Evolutionary conservation across 2,113 vertebrate genomes (phyloP), one percentile per base, ranked within the genome.

Genomic region (Narcine bancroftii): DNA sequence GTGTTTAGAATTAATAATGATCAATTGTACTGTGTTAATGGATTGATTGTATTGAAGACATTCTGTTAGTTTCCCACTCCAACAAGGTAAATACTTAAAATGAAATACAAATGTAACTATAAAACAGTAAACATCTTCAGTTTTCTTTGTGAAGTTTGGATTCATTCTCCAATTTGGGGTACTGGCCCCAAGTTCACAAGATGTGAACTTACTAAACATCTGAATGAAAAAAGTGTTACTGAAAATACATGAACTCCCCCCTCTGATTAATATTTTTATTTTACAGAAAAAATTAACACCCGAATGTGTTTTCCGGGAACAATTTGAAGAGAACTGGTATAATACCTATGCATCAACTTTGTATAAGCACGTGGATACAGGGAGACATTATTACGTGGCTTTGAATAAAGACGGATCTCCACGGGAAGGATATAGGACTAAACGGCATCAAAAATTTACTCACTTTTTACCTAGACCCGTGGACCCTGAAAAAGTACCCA

Each of bases 321-420:
- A 99, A 95, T 99, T 99, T 94, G 98, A 99, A 95, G 98, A 99
- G 96, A 99, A 99, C 95, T 99, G 98, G 98, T 99, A 99, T 96
- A 99, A 99, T 96, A 99, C 99, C 0, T 99, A 99, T 60, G 97
- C 99, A 69, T 99, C 99, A 0, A 99, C 98, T 2, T 96, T 98
- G 73, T 99, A 99, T 96, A 98, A 98, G 94, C 98, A 99, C 92
- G 94, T 94, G 0, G 98, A 99, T 95, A 98, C 98, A 0, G 98
- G 97, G 89, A 96, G 98, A 94, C 98, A 97, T 89, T 99, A 98
- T 96, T 99, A 99, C 45, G 97, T 99, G 95, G 99, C 98, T 92
- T 95, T 99, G 93, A 99, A 99, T 96, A 99, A 99, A 96, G 98
- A 99, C 2, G 98, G 99, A 93, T 99, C 99, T 69, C 98, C 99